phyloP scores from a whole-genome alignment of 1,140 invertebrate genomes.

The Pseudomyrmex cubaensis region DNA sequence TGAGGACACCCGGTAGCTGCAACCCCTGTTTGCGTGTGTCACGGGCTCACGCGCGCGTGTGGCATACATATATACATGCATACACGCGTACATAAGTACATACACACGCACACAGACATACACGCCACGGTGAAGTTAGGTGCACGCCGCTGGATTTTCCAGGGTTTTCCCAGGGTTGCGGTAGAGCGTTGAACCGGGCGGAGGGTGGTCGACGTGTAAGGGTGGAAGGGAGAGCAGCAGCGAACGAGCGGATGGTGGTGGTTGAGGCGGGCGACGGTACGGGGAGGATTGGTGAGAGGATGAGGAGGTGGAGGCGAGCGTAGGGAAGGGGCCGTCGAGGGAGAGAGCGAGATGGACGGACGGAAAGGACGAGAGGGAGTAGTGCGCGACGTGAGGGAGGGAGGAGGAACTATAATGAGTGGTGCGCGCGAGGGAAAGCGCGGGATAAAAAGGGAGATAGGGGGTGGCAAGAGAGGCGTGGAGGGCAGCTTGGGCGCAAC shows the following conservation, averaged over 20 bases:
- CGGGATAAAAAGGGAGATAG: constrained; percentile 74
- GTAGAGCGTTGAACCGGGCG: constrained; percentile 76
- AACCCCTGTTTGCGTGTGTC: constrained; percentile 60
- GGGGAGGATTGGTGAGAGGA: constrained; percentile 30
- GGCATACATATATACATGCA: constrained; percentile 1
- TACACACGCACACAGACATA: constrained; percentile 26
- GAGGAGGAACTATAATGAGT: constrained; percentile 81
- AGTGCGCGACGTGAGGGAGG: constrained; percentile 44
- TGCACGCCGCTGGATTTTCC: constrained; percentile 83
- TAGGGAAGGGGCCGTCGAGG: constrained; percentile 17
- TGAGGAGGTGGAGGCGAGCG: constrained; percentile 61
- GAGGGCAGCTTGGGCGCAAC: constrained; percentile 55
- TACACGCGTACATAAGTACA: neutral
- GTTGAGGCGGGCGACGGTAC: constrained; percentile 60
- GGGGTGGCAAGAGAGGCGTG: constrained; percentile 38
- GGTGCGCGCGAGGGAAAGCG: constrained; percentile 78
- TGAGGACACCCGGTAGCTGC: constrained; percentile 46
- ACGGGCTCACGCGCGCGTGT: constrained; percentile 1
- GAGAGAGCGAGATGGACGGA: constrained; percentile 40
- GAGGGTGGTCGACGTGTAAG: constrained; percentile 72
- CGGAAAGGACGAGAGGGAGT: constrained; percentile 26
- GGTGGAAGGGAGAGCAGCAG: constrained; percentile 67
- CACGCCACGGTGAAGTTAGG: constrained; percentile 74
- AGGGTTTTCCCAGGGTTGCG: constrained; percentile 84
- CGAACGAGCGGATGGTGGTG: constrained; percentile 56